Evolutionary conservation across 2,113 vertebrate species (phyloP).

Genomic region (Oenanthe melanoleuca): DNA sequence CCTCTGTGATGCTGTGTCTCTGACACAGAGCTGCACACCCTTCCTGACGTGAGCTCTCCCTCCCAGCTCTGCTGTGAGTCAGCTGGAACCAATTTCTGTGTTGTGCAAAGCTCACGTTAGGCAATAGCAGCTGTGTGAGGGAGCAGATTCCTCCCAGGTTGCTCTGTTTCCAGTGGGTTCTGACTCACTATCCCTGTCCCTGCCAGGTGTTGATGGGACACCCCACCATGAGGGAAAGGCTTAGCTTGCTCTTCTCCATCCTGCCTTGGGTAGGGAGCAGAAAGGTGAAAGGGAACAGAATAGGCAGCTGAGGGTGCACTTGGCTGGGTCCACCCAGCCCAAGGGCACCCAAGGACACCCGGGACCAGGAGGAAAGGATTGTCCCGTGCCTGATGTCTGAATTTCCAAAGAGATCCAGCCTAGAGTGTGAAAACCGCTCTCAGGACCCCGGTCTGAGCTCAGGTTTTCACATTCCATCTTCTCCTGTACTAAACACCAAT

Average conservation of each 20-base stretch:
- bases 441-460: background rate
- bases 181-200: background rate
- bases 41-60: background rate
- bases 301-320: background rate
- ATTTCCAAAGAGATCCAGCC: background rate
- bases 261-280: background rate
- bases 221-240: background rate
- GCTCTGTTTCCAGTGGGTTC: background rate
- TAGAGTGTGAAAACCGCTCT: background rate
- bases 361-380: background rate
- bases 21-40: rapidly evolving
- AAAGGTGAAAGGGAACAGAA: background rate
- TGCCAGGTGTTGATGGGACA: background rate
- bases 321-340: background rate
- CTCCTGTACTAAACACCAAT: background rate
- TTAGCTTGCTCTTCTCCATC: background rate
- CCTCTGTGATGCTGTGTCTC: background rate
- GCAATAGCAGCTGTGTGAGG: constrained; percentile 39
- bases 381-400: rapidly evolving
- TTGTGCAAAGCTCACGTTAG: constrained; percentile 40
- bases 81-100: constrained; percentile 5
- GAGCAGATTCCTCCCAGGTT: constrained; percentile 34
- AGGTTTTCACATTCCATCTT: background rate
- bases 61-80: background rate
- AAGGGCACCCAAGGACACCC: background rate